Percentiles rank a stretch among this genome's conserved stretches.
These are phyloP conservation scores for Julus scandinavius DNA, from an alignment of 2,888 invertebrate species.

Conservation along the genomic window DNA sequence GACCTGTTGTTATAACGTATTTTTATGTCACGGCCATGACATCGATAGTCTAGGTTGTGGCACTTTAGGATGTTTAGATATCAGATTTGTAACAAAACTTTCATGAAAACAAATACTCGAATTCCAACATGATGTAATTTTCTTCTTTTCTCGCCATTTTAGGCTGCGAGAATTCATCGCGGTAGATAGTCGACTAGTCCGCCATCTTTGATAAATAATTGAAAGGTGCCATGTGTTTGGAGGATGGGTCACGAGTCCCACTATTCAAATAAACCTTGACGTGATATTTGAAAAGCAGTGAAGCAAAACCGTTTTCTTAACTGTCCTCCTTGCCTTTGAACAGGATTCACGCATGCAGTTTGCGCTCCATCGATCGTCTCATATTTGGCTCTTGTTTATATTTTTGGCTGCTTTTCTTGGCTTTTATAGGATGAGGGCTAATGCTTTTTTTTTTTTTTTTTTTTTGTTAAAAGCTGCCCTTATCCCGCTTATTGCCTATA, in stretches of 20 bases:
- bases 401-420: constrained; percentile 7
- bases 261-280: constrained; percentile 37
- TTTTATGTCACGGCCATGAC: too few species aligned
- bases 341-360: neutral
- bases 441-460: neutral
- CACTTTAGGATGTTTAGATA: too few species aligned
- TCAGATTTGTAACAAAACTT: neutral
- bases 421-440: neutral
- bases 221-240: constrained; percentile 15
- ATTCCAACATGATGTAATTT: neutral
- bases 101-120: neutral
- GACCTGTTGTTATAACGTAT: too few species aligned
- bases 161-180: neutral
- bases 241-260: neutral
- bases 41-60: too few species aligned
- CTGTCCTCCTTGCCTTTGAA: constrained; percentile 11
- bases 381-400: constrained; percentile 28
- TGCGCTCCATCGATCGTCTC: constrained; percentile 6
- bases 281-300: constrained; percentile 35
- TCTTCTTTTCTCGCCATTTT: neutral
- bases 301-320: constrained; percentile 37
- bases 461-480: neutral
- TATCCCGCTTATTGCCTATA: neutral
- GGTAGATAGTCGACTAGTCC: neutral
- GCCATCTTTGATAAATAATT: constrained; percentile 15